Base-by-base conservation (phyloP, 2,888 invertebrate genomes). In the Ischnura elegans region DNA sequence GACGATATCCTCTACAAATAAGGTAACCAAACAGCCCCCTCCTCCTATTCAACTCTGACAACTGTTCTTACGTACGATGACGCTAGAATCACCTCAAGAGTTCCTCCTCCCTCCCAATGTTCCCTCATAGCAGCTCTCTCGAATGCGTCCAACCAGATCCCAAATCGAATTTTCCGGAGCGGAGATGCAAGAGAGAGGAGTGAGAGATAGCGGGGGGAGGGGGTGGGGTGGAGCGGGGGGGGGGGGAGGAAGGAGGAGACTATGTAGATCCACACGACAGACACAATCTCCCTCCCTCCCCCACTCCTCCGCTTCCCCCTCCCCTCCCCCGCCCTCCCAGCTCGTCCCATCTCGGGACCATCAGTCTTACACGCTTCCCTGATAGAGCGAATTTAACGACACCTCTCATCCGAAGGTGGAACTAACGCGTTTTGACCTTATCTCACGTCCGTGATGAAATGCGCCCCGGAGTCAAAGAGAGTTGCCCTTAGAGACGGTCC, bases 351-450 rank as follows among this genome's bases (percentile, higher is more conserved):
- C 87, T 13, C 42, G 36, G 55, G 4, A 86, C 25, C 90, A 90
- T 90, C 90, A 61, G 90, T 90, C 90, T 90, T 90, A 90, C 90
- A 90, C 90, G 90, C 90, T 43, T 90, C 43, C 43, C 90, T 43
- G 90, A 90, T 66, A 66, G 66, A 90, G 90, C 90, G 90, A 90
- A 90, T 90, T 90, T 90, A 90, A 90, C 90, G 90, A 90, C 90
- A 90, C 90, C 90, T 66, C 90, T 90, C 90, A 66, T 90, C 90
- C 61, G 90, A 66, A 43, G 76, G 90, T 90, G 90, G 90, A 90
- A 90, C 90, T 66, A 90, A 90, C 90, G 90, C 90, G 43, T 90
- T 90, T 90, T 61, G 90, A 90, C 90, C 90, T 61, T 87, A 87
- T 87, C 87, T 90, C 90, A 61, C 61, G 43, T 90, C 90, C 61